Percentiles rank a stretch among this genome's conserved stretches.
Evolutionary conservation across 2,113 vertebrate genomes (phyloP).

Genomic region (Atherinomorus stipes): DNA sequence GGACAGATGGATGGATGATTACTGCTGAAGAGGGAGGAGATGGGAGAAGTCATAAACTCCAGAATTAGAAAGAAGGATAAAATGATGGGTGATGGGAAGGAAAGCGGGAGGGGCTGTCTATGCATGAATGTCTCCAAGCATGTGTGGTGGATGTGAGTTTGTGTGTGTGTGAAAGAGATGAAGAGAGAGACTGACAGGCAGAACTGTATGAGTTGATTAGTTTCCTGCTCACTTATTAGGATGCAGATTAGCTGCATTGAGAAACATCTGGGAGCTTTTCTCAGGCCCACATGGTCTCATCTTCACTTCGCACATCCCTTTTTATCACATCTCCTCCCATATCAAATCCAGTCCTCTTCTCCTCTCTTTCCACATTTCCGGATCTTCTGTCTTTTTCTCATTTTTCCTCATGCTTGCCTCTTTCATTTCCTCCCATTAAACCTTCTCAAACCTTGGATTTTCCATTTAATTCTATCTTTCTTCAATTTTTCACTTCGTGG

Average conservation of each 20-base stretch:
- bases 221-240: slow-evolving; percentile 81
- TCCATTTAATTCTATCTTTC: slow-evolving; percentile 29
- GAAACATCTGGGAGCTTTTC: slow-evolving; percentile 82
- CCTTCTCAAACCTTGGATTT: slow-evolving; percentile 22
- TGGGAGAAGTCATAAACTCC: slow-evolving; percentile 59
- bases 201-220: slow-evolving; percentile 81
- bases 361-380: slow-evolving; percentile 1
- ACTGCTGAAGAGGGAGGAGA: slow-evolving; percentile 56
- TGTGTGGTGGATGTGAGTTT: slow-evolving; percentile 15
- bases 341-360: slow-evolving; percentile 22
- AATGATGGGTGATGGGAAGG: slow-evolving; percentile 24
- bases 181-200: slow-evolving; percentile 68
- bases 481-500: slow-evolving; percentile 19
- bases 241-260: slow-evolving; percentile 83
- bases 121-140: slow-evolving; percentile 26
- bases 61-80: slow-evolving; percentile 69
- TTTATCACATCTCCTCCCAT: slow-evolving; percentile 29
- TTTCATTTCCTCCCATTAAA: slow-evolving; percentile 35
- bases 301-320: slow-evolving; percentile 36
- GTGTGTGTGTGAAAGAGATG: slow-evolving; percentile 27
- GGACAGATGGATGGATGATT: slow-evolving; percentile 74
- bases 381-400: slow-evolving; percentile 4
- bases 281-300: slow-evolving; percentile 22
- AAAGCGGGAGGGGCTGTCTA: slow-evolving; percentile 13
- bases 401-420: neutral